phyloP scores from a whole-genome alignment of 1,140 invertebrate species.

The Lepeophtheirus salmonis region DNA sequence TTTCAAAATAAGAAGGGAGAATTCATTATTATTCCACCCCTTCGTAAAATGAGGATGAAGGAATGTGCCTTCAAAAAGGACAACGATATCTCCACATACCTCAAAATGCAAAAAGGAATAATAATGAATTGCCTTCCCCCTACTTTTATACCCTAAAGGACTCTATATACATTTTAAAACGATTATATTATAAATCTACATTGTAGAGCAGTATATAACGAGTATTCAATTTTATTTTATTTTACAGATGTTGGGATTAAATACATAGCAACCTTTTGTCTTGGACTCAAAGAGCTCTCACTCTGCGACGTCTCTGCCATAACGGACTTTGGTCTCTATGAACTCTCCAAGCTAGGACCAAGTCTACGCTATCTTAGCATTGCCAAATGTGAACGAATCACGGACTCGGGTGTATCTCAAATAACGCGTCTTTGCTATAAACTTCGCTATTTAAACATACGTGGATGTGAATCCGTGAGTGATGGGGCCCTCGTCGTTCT shows the following conservation, averaged over 20 bases:
- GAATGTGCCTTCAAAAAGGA: too few relatives aligned
- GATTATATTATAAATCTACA: too few relatives aligned
- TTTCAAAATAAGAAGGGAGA: too few relatives aligned
- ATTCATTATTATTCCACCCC: too few relatives aligned
- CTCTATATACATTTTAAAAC: too few relatives aligned
- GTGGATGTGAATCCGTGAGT: constrained; percentile 75
- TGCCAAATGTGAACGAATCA: constrained; percentile 64
- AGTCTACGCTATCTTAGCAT: constrained; percentile 63
- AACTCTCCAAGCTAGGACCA: constrained; percentile 64
- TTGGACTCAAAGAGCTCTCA: constrained; percentile 57
- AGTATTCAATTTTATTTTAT: constrained; percentile 6
- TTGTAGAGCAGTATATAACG: too few relatives aligned
- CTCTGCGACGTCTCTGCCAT: constrained; percentile 71
- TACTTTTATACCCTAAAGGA: too few relatives aligned
- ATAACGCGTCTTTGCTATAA: constrained; percentile 74
- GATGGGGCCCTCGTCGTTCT: constrained; percentile 67
- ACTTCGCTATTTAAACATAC: constrained; percentile 65
- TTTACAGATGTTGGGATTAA: constrained; percentile 48
- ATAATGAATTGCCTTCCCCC: too few relatives aligned
- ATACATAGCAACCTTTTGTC: constrained; percentile 65
- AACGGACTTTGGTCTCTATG: constrained; percentile 74
- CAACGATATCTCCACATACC: too few relatives aligned
- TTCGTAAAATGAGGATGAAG: too few relatives aligned
- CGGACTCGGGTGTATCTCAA: constrained; percentile 62
- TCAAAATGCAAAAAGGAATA: too few relatives aligned